These are phyloP conservation scores for Plutella xylostella DNA, from an alignment of 2,888 invertebrate species.

Conservation along the genomic window DNA sequence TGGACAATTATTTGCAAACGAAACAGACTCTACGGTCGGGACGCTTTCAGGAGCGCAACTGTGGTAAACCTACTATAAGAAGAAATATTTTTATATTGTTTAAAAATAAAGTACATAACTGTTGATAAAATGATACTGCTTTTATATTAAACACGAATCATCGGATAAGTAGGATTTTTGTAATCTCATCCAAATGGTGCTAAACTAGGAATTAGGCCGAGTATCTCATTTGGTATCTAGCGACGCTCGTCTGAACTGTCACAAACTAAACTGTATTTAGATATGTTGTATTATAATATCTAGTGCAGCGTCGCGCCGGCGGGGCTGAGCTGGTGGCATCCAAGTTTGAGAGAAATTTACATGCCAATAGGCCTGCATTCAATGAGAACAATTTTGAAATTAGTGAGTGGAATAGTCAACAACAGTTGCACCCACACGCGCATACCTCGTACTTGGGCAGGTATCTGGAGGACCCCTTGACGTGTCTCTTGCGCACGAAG, in stretches of 20 bases:
- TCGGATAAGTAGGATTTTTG: constrained; percentile 29
- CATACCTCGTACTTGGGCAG: constrained; percentile 91
- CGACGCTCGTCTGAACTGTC: constrained; percentile 13
- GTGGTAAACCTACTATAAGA: constrained; percentile 54
- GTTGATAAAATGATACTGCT: constrained; percentile 42
- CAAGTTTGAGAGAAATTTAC: too few species aligned
- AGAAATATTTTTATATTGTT: constrained; percentile 64
- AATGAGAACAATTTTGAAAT: too few species aligned
- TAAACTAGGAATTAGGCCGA: constrained; percentile 34
- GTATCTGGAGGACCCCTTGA: constrained; percentile 87
- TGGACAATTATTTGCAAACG: too few species aligned
- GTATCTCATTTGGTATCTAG: not conserved
- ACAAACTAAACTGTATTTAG: too few species aligned
- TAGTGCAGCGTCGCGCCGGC: too few species aligned
- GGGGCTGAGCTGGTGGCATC: too few species aligned
- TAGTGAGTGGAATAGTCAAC: too few species aligned
- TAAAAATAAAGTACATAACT: constrained; percentile 53
- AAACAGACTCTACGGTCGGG: too few species aligned
- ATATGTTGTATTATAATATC: not conserved
- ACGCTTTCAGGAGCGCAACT: too few species aligned
- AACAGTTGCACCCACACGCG: too few species aligned
- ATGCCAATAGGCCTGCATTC: too few species aligned
- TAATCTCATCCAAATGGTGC: constrained; percentile 58
- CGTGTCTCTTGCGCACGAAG: constrained; percentile 93
- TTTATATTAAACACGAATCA: constrained; percentile 47